Evolutionary conservation across 2,797 vertebrate genomes (phyloP).

Genomic region (Paramormyrops hopkinsi): DNA sequence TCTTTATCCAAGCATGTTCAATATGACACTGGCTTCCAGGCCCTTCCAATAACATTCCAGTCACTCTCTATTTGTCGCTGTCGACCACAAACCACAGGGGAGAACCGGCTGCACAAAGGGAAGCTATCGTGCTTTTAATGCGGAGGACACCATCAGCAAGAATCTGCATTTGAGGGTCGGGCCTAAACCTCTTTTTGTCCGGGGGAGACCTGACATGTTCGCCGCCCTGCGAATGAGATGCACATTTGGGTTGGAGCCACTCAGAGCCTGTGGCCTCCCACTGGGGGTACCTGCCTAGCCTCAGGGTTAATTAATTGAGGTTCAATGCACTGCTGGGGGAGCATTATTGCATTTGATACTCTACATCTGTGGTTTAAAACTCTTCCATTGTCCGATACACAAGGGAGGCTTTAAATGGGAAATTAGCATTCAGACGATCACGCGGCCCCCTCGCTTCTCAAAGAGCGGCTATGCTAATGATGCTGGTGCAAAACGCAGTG

Average conservation of each 20-base stretch:
- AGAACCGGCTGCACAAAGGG: constrained; percentile 83
- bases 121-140: constrained; percentile 67
- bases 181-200: constrained; percentile 84
- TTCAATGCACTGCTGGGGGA: constrained; percentile 71
- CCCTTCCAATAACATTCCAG: constrained; percentile 70
- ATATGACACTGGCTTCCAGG: constrained; percentile 78
- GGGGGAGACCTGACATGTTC: constrained; percentile 79
- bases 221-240: constrained; percentile 89
- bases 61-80: constrained; percentile 68
- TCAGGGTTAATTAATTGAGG: constrained; percentile 90
- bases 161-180: constrained; percentile 75
- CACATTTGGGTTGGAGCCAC: constrained; percentile 84
- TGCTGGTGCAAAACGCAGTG: constrained; percentile 47
- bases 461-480: constrained; percentile 78
- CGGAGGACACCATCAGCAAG: constrained; percentile 62
- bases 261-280: constrained; percentile 80
- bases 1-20: constrained; percentile 67
- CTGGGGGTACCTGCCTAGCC: constrained; percentile 68
- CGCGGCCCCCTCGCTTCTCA: constrained; percentile 74
- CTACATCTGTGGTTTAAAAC: constrained; percentile 84
- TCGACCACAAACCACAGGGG: constrained; percentile 62
- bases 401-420: constrained; percentile 77
- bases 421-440: constrained; percentile 82
- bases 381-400: constrained; percentile 74
- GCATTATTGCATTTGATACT: constrained; percentile 77